Conservation (phyloP, 2,797 vertebrate species). For the Lophius americanus region DNA sequence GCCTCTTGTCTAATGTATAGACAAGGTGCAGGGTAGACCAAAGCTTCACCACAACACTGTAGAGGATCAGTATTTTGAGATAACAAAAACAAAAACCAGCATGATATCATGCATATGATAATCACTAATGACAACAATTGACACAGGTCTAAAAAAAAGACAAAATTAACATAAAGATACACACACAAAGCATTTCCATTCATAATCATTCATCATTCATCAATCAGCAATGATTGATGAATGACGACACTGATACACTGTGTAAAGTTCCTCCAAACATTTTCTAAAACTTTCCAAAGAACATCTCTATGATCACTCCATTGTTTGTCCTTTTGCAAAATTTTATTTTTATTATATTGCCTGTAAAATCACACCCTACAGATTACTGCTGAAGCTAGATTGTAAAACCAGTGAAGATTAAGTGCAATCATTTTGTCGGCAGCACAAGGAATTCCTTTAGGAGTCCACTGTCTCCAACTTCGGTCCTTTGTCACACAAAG, state of each 20-base stretch:
- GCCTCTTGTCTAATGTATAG: no score
- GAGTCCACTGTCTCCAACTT: constrained; percentile 36
- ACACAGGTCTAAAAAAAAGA: no score
- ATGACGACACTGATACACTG: constrained; percentile 3
- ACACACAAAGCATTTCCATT: background rate
- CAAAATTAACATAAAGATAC: background rate
- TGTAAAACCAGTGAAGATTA: constrained; percentile 57
- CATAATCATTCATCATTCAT: no score
- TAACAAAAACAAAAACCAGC: no score
- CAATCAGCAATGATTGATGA: background rate
- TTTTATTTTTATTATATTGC: constrained; percentile 41
- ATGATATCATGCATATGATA: no score
- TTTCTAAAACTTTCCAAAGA: no score
- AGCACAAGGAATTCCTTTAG: constrained; percentile 43
- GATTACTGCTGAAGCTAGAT: constrained; percentile 55
- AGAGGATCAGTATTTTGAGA: no score
- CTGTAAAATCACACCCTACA: constrained; percentile 45
- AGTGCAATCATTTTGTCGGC: constrained; percentile 52
- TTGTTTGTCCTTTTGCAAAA: constrained; percentile 43
- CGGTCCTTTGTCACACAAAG: constrained; percentile 31
- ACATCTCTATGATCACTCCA: constrained; percentile 41
- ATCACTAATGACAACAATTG: no score
- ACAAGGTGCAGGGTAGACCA: no score
- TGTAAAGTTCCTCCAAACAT: constrained; percentile 5
- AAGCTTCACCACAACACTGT: no score